Evolutionary conservation across 2,888 invertebrate genomes (phyloP).

Genomic region (Trissolcus japonicus): DNA sequence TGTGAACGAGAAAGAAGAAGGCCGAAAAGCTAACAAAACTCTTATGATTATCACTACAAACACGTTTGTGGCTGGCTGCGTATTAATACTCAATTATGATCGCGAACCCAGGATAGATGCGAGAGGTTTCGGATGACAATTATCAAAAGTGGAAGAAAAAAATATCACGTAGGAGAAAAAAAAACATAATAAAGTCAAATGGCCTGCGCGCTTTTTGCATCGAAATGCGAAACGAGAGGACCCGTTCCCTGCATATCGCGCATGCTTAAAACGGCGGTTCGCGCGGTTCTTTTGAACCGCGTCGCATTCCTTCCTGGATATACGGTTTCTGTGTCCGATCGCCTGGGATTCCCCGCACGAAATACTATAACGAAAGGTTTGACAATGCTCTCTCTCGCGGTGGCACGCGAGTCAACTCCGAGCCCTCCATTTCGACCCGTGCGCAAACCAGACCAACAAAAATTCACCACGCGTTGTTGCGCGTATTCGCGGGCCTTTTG

Average conservation of each 20-base stretch:
- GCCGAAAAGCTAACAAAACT: constrained; percentile 22
- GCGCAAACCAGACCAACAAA: constrained; percentile 48
- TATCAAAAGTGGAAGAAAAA: constrained; percentile 14
- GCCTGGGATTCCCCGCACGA: constrained; percentile 45
- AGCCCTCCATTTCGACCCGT: constrained; percentile 63
- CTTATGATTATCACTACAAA: constrained; percentile 32
- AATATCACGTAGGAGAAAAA: not conserved
- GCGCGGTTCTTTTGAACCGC: constrained; percentile 66
- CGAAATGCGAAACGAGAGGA: constrained; percentile 42
- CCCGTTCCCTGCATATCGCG: constrained; percentile 52
- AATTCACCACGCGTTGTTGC: constrained; percentile 21
- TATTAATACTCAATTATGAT: constrained; percentile 33
- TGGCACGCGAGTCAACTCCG: constrained; percentile 63
- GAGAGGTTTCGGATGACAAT: not conserved
- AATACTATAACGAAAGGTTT: constrained; percentile 50
- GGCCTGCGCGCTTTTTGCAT: constrained; percentile 46
- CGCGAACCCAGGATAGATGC: not conserved
- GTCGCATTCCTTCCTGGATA: constrained; percentile 57
- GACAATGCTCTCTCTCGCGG: constrained; percentile 27
- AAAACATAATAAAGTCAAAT: constrained; percentile 50
- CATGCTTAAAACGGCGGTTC: constrained; percentile 62
- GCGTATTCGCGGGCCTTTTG: constrained; percentile 29
- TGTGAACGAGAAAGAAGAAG: constrained; percentile 5
- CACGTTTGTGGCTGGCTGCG: not conserved
- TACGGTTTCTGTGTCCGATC: constrained; percentile 38